These are phyloP conservation scores for Myotis yumanensis DNA, from an alignment of 2,113 vertebrate species.

Conservation along the genomic window DNA sequence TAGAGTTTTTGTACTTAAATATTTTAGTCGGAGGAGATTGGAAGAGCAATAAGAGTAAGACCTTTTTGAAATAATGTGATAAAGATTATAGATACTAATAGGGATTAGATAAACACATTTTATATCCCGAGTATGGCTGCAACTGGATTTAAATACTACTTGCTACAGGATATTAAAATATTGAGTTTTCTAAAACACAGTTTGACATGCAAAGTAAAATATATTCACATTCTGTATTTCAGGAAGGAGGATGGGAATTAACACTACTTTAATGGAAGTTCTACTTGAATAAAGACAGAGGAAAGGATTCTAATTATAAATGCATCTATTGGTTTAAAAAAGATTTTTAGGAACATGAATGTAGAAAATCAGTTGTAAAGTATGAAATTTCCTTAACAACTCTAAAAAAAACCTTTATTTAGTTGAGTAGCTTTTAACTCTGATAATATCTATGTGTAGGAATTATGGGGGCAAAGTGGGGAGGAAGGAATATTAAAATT, in stretches of 20 bases:
- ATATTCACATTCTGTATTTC: conserved; percentile 14
- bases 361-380: conserved; percentile 32
- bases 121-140: neutral
- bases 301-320: conserved; percentile 19
- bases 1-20: neutral
- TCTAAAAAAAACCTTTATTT: neutral
- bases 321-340: neutral
- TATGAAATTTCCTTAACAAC: neutral
- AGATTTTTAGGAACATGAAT: neutral
- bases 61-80: neutral
- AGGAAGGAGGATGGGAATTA: neutral
- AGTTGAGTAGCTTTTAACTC: neutral
- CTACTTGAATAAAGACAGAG: neutral
- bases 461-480: neutral
- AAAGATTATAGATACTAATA: neutral
- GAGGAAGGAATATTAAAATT: neutral
- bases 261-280: neutral
- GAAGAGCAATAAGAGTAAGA: conserved; percentile 1
- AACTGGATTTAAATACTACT: neutral
- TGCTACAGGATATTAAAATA: neutral
- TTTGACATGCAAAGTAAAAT: conserved; percentile 24
- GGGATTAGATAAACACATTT: neutral
- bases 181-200: neutral
- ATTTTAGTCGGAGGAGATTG: neutral
- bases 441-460: neutral